Evolutionary conservation across 2,797 vertebrate species (phyloP), one percentile per base, ranked within the genome.

Genomic region (Acanthopagrus latus): DNA sequence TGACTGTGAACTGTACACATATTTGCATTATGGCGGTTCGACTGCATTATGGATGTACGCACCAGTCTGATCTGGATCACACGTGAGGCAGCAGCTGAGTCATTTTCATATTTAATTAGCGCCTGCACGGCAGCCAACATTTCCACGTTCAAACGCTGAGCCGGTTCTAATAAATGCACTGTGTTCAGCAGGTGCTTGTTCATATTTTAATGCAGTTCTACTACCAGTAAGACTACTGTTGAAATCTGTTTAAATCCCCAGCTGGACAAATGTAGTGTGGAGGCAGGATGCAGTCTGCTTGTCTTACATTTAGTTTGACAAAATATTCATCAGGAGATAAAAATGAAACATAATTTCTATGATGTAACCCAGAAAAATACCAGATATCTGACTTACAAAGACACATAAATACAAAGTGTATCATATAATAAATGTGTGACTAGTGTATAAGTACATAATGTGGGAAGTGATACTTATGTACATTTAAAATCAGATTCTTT

Each of bases 41-140:
- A 8, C 23, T 58, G 44, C 21, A 56, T 57, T 43, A 44, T 25
- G 60, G 41, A 63, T 55, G 20, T 41, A 38, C 51, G 62, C 46
- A 3, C 33, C 20, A 38, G 7, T 64, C 16, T 65, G 67, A 13
- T 83, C 23, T 54, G 48, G 60, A 65, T 62, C 33, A 18, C 67
- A 64, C 54, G 54, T 17, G 20, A 59, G 46, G 20, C 20, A 70
- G 54, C 62, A 74, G 50, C 51, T 68, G 67, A 74, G 25, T 72
- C 65, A 82, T 60, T 83, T 71, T 68, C 65, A 56, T 69, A 48
- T 74, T 66, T 38, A 67, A 65, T 78, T 64, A 56, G 25, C 58
- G 18, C 3, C 58, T 50, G 44, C 52, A 57, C 29, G 52, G n/a
- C 47, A 54, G 62, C 23, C 76, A 69, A 10, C 29, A n/a, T 74